Conservation (phyloP, 2,113 vertebrate species). For the Dasyurus viverrinus region DNA sequence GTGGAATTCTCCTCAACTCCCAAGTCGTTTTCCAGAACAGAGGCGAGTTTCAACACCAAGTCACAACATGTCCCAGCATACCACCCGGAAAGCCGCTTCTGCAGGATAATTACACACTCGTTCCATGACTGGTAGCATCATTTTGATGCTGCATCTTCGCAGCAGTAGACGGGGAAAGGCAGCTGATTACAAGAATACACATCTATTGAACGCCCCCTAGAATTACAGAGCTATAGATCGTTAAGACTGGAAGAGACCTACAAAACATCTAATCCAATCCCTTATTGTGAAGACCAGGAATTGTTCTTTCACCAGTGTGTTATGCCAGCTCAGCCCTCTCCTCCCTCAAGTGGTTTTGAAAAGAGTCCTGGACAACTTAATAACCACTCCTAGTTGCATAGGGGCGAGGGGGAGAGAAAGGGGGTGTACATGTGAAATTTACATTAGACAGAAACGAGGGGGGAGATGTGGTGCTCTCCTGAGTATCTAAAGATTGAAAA, state of each 20-base stretch:
- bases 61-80: not conserved
- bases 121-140: rapidly evolving
- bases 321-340: not conserved
- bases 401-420: not conserved
- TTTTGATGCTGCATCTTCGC: not conserved
- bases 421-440: not conserved
- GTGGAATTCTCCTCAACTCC: not conserved
- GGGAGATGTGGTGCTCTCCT: not conserved
- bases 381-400: not conserved
- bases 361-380: not conserved
- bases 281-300: not conserved
- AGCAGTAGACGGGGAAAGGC: not conserved
- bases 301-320: not conserved
- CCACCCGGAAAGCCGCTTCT: not conserved
- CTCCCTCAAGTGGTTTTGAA: not conserved
- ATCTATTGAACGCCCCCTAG: not conserved
- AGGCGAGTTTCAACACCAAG: rapidly evolving
- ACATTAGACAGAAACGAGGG: not conserved
- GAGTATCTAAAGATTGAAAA: not conserved
- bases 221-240: not conserved
- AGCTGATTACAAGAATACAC: slow-evolving; percentile 31
- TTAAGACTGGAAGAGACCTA: not conserved
- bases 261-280: not conserved
- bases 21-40: not conserved
- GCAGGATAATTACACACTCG: not conserved